Evolutionary conservation across 2,113 vertebrate genomes (phyloP).

Genomic region (Chitala chitala): DNA sequence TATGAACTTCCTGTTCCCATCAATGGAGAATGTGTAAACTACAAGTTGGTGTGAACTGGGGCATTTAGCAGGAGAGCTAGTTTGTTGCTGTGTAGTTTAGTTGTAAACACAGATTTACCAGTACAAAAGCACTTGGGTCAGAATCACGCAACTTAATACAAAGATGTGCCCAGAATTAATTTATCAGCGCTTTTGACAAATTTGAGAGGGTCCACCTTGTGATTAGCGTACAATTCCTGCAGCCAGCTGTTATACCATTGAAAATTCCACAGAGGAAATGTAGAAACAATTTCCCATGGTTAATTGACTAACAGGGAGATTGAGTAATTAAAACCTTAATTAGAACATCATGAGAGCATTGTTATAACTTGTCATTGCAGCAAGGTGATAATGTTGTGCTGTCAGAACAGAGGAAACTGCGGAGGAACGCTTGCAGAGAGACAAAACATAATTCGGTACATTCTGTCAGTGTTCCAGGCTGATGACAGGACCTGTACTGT

Average conservation of each 20-base stretch:
- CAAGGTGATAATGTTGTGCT: background rate
- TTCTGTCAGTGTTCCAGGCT: too few species aligned
- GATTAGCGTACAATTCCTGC: background rate
- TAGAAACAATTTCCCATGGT: background rate
- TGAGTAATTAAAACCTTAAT: constrained; percentile 9
- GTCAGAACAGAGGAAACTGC: constrained; percentile 4
- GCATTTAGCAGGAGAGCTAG: too few species aligned
- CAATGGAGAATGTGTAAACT: too few species aligned
- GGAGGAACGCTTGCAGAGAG: too few species aligned
- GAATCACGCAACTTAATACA: background rate
- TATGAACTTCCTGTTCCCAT: too few species aligned
- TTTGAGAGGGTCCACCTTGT: background rate
- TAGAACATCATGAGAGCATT: constrained; percentile 4
- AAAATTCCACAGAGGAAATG: background rate
- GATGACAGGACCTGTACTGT: too few species aligned
- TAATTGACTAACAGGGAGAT: background rate
- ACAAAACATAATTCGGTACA: too few species aligned
- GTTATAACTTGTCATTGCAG: background rate
- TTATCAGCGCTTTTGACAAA: background rate
- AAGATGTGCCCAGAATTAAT: background rate
- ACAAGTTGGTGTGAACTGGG: too few species aligned
- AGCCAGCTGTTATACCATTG: background rate
- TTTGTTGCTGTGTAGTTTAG: too few species aligned
- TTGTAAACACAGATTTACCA: too few species aligned
- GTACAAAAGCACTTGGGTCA: too few species aligned